Evolutionary conservation across 2,888 invertebrate species (phyloP).

Genomic region (Neria commutata): DNA sequence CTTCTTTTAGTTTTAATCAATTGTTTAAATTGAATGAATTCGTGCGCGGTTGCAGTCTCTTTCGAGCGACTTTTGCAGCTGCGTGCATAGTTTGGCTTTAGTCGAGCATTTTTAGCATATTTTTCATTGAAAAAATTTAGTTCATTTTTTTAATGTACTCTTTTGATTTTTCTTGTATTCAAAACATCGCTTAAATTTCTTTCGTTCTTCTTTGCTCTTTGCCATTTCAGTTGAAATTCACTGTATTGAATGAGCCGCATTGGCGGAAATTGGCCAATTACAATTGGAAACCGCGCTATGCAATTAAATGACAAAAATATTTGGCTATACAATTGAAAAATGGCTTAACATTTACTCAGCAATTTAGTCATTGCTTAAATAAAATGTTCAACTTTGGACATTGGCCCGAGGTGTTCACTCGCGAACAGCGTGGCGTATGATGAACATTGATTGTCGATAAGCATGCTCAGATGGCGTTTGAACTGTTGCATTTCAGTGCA

Average conservation of each 20-base stretch:
- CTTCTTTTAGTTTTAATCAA: no score
- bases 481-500: no score
- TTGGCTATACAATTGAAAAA: neutral
- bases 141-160: neutral
- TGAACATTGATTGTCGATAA: neutral
- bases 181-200: neutral
- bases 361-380: neutral
- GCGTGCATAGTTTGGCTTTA: slow-evolving; percentile 1
- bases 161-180: neutral
- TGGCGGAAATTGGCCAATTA: neutral
- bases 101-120: neutral
- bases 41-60: neutral
- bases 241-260: neutral
- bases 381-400: neutral
- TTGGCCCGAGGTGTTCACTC: neutral
- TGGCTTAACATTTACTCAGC: neutral
- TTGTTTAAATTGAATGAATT: slow-evolving; percentile 1
- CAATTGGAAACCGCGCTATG: neutral
- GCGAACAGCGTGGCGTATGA: neutral
- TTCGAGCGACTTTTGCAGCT: neutral
- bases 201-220: neutral
- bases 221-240: neutral
- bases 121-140: slow-evolving; percentile 2
- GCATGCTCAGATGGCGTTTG: neutral
- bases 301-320: neutral